Base-by-base conservation (phyloP, 1,140 invertebrate genomes). In the Tetragnatha versicolor region DNA sequence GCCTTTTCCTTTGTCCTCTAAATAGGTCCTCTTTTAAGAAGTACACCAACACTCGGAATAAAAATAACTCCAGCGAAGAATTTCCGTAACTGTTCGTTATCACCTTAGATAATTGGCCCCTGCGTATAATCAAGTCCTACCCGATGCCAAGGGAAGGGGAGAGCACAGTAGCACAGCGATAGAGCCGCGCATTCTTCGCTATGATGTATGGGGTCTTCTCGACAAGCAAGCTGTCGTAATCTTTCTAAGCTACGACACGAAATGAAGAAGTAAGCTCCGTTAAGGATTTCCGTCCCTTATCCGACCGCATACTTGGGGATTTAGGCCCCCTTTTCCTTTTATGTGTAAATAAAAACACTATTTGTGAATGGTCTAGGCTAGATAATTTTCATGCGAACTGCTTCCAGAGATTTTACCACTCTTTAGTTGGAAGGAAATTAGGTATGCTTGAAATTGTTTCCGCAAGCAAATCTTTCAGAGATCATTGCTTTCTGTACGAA, bases 181-280 rank as follows among this genome's bases (percentile, higher is more conserved):
- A 58, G 47, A 37, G 47, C 29, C 22, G 31, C 37, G 66, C 47
- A 72, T 72, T 72, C 53, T 39, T 55, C 45, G 31, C 7, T 39
- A 72, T 60, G 69, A 72, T 72, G 51, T 37, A 60, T 60, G 69
- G 33, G 69, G 51, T 2, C 6, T 42, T 51, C 53, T 39, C 25
- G 37, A 58, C 49, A 72, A 35, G 35, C 69, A 42, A 39, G 69
- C 69, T 72, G 69, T 72, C 51, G 51, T 49, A 72, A 72, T 60
- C 27, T 72, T 72, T 72, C 51, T 72, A 49, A 39, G 53, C 25
- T 55, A 35, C 39, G 69, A 58, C 69, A 22, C 2, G 51, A 27
- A 42, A 39, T 29, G 53, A 53, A 72, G 25, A 72, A 72, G 69
- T 51, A 72, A 39, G 39, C 39, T 45, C 63, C 63, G 33, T 37